phyloP scores from a whole-genome alignment of 2,888 invertebrate species.

The Theretra japonica region DNA sequence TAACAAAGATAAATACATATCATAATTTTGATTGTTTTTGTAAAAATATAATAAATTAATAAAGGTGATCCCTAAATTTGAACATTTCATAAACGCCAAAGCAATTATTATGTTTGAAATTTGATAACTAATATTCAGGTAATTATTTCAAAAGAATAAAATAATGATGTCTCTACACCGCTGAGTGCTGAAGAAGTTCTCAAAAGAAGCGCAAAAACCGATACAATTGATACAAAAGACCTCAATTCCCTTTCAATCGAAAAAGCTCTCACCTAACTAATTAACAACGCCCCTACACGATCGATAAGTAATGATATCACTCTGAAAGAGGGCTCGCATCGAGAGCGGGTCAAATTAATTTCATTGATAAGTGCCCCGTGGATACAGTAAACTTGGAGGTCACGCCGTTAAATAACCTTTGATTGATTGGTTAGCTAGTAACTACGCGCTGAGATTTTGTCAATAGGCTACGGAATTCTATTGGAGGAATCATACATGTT shows the following conservation, averaged over 20 bases:
- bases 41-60: no score
- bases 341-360: conserved; percentile 42
- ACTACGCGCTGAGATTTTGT: conserved; percentile 23
- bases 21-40: no score
- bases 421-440: conserved; percentile 28
- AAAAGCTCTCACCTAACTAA: not conserved
- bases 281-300: conserved; percentile 15
- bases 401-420: conserved; percentile 30
- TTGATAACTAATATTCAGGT: no score
- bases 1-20: no score
- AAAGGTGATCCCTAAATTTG: no score
- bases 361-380: conserved; percentile 41
- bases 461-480: not conserved
- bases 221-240: not conserved
- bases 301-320: conserved; percentile 22
- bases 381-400: conserved; percentile 36
- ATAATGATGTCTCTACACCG: not conserved
- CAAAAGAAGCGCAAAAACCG: not conserved
- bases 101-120: no score
- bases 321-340: conserved; percentile 21
- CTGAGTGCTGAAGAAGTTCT: not conserved
- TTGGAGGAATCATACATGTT: not conserved
- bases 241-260: conserved; percentile 9
- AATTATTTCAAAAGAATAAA: not conserved
- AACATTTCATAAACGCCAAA: no score